A percentile compares a stretch with the other conserved stretches of the same genome.
phyloP scores from a whole-genome alignment of 2,113 vertebrate genomes.

The Platysternon megacephalum region DNA sequence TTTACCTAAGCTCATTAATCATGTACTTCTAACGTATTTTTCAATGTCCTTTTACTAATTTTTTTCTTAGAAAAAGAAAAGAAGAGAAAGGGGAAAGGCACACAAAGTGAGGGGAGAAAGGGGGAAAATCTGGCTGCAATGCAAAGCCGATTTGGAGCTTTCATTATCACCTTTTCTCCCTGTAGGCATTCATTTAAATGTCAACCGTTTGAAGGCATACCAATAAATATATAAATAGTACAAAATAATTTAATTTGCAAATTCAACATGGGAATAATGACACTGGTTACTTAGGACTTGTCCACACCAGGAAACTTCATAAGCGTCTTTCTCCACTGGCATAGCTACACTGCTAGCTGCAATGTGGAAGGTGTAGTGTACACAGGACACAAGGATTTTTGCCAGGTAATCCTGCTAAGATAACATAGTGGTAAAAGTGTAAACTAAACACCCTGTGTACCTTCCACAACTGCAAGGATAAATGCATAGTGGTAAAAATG shows the following conservation, averaged over 20 bases:
- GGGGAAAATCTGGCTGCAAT: not conserved
- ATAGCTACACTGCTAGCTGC: not conserved
- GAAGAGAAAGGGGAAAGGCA: not conserved
- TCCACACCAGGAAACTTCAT: not conserved
- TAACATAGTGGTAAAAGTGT: not conserved
- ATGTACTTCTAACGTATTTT: conserved; percentile 44
- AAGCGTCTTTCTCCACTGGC: not conserved
- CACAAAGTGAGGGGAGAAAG: not conserved
- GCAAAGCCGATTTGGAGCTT: conserved; percentile 15
- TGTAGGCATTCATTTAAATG: conserved; percentile 60
- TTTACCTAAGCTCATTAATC: conserved; percentile 69
- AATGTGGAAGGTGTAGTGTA: not conserved
- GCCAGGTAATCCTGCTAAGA: not conserved
- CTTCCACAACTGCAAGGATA: not conserved
- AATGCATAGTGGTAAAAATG: not conserved
- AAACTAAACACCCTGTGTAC: not conserved
- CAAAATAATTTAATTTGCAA: not conserved
- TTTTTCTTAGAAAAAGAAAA: too few species aligned
- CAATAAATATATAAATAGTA: not conserved
- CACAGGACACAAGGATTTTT: not conserved
- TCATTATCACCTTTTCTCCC: conserved; percentile 41
- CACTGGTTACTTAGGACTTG: not conserved
- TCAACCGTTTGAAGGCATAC: conserved; percentile 30
- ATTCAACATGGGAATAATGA: not conserved
- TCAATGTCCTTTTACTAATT: not conserved